Conservation (phyloP, 1,140 invertebrate genomes). For the Calliopsis andreniformis region DNA sequence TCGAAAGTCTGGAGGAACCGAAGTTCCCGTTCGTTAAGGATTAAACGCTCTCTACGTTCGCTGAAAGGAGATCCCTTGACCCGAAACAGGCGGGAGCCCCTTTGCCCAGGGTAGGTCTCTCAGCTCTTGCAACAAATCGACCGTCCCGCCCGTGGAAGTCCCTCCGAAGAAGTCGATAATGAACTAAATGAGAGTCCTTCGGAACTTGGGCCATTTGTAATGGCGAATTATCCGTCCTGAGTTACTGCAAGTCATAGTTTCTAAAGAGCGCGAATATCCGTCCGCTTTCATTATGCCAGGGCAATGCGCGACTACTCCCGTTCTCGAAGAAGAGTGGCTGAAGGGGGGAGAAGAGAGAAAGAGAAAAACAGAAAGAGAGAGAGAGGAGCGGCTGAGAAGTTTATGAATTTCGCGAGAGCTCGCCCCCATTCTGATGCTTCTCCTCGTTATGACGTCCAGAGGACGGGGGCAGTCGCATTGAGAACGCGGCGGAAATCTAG, state of each 20-base stretch:
- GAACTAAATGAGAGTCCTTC: conserved; percentile 64
- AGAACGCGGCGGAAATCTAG: conserved; percentile 55
- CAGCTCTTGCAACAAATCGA: conserved; percentile 14
- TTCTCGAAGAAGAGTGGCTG: conserved; percentile 51
- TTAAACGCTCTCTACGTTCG: background rate
- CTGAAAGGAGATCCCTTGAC: no score
- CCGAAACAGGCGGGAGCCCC: conserved; percentile 2
- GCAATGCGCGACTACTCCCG: conserved; percentile 26
- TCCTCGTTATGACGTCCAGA: conserved; percentile 44
- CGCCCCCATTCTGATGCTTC: conserved; percentile 53
- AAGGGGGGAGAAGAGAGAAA: conserved; percentile 25
- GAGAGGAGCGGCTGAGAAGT: conserved; percentile 49
- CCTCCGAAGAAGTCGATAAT: conserved; percentile 69
- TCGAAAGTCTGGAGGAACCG: background rate
- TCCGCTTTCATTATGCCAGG: conserved; percentile 67
- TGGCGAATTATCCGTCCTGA: conserved; percentile 72
- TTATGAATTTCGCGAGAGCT: conserved; percentile 73
- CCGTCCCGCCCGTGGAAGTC: conserved; percentile 14
- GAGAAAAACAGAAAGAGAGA: background rate
- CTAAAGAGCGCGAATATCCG: conserved; percentile 66
- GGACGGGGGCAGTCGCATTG: conserved; percentile 36
- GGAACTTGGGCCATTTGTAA: conserved; percentile 77
- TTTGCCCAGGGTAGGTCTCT: conserved; percentile 4
- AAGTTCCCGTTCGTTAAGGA: background rate
- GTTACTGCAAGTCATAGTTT: conserved; percentile 76